These are phyloP conservation scores for Noctua comes DNA, from an alignment of 2,888 invertebrate species.

Conservation along the genomic window DNA sequence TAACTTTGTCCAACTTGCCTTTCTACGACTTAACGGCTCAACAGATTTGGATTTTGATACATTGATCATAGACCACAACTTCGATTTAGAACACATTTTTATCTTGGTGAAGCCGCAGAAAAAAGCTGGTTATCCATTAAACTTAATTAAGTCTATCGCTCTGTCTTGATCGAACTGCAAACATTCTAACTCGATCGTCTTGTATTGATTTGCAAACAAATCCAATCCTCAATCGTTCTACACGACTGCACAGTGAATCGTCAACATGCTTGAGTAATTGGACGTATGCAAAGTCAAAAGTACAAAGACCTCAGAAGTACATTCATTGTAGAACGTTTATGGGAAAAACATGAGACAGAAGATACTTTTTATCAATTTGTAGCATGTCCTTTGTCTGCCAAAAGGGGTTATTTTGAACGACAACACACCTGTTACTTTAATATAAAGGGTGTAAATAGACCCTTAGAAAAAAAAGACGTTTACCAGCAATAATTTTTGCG, in stretches of 20 bases:
- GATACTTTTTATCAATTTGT: constrained; percentile 21
- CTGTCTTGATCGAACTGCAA: neutral
- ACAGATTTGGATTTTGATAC: no score
- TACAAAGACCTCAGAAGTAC: neutral
- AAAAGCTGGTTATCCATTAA: neutral
- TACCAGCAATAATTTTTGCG: no score
- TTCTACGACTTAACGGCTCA: neutral
- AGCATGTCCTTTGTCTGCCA: neutral
- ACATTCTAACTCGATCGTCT: neutral
- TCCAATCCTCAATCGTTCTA: neutral
- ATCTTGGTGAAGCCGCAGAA: neutral
- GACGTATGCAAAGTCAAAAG: constrained; percentile 9
- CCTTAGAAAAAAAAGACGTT: no score
- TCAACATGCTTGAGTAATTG: neutral
- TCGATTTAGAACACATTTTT: neutral
- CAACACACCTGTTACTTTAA: neutral
- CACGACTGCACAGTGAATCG: neutral
- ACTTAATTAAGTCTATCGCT: neutral
- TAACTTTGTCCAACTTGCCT: neutral
- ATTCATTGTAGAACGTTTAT: neutral
- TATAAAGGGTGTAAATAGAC: no score
- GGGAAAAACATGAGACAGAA: neutral
- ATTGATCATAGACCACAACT: no score
- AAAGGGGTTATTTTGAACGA: neutral
- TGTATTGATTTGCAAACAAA: neutral